Evolutionary conservation across 2,888 invertebrate genomes (phyloP), one percentile per base, ranked within the genome.

Genomic region (Laspeyria flexula): DNA sequence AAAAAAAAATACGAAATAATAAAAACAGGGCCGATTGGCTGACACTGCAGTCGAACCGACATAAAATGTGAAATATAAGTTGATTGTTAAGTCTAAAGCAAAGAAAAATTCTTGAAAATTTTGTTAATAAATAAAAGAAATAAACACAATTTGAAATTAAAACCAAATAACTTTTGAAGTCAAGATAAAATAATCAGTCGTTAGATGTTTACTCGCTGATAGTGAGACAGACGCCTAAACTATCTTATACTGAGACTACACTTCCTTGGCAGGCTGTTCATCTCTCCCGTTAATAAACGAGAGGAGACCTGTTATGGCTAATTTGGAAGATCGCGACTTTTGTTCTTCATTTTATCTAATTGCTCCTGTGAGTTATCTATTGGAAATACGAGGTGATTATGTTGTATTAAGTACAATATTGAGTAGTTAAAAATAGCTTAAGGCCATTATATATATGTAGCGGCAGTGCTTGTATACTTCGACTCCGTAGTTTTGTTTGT

Each of bases 331-430:
- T 25, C 25, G 25, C 25, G 25, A 25, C 3, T 25, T 25, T 25
- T 25, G 25, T 25, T 25, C 25, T 7, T 25, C 25, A 6, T 25
- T 25, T 25, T 25, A 25, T 25, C 25, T 25, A 25, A 25, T 25
- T 25, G 4, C 25, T 25, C 25, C 25, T 25, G 25, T 25, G 25
- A 25, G 7, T 25, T 25, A 18, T 3, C 25, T 25, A 15, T 43
- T 43, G 33, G 43, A 9, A 43, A 27, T 29, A 34, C 43, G 11
- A 25, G 25, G 43, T 43, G 43, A 43, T 43, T 33, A 34, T 43
- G 43, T 43, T 43, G 43, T 27, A 1, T n/a, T n/a, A n/a, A n/a
- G n/a, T 43, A 6, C 6, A 3, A 25, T 25, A 25, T 25, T 25
- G n/a, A 25, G 7, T 6, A 25, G 3, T 1, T 25, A 25, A 7